A percentile compares a stretch with the other conserved stretches of the same genome.
phyloP scores from a whole-genome alignment of 2,888 invertebrate genomes.

The Standfussiana lucernea region DNA sequence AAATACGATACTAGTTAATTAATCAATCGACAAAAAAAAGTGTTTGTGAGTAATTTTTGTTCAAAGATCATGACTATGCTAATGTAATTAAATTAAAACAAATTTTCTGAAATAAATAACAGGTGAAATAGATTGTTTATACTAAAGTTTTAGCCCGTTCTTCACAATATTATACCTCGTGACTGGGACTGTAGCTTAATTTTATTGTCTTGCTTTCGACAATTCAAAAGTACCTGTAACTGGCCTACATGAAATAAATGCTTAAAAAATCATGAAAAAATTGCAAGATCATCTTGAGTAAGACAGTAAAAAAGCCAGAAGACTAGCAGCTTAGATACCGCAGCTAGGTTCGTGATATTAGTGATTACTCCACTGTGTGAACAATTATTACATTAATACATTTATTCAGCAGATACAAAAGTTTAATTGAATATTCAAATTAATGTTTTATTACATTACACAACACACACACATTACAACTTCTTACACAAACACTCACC shows the following conservation, averaged over 20 bases:
- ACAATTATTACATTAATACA: no score
- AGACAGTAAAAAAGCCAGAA: background rate
- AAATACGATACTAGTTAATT: slow-evolving; percentile 45
- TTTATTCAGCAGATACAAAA: background rate
- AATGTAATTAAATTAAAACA: slow-evolving; percentile 15
- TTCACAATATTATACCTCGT: background rate
- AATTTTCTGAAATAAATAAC: background rate
- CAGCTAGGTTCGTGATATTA: background rate
- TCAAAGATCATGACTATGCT: slow-evolving; percentile 15
- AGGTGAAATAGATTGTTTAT: background rate
- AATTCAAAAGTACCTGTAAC: background rate
- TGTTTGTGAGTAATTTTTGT: slow-evolving; percentile 21
- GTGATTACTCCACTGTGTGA: background rate
- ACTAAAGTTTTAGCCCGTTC: background rate
- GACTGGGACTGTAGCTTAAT: background rate
- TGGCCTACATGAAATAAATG: background rate
- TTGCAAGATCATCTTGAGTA: background rate
- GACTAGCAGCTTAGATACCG: background rate
- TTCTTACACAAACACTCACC: slow-evolving; percentile 20
- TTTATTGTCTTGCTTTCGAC: background rate
- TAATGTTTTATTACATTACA: background rate
- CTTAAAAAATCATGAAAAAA: no score
- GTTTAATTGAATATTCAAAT: background rate
- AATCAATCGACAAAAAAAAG: slow-evolving; percentile 42
- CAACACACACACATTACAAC: slow-evolving; percentile 2